A percentile compares a stretch with the other conserved stretches of the same genome.
These are phyloP conservation scores for Patella vulgata DNA, from an alignment of 1,140 invertebrate genomes.

Conservation along the genomic window DNA sequence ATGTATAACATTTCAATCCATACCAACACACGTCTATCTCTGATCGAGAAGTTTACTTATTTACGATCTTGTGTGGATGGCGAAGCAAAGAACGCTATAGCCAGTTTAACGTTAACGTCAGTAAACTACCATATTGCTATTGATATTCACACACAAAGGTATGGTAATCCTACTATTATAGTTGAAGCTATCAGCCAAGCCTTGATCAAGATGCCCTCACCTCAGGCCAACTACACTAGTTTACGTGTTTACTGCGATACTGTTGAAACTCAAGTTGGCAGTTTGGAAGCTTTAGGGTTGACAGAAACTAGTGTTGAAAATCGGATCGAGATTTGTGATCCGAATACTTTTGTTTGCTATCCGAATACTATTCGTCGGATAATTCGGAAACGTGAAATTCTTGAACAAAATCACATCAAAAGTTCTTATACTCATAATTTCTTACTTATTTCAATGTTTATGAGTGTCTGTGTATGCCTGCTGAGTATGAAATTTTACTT, in stretches of 20 bases:
- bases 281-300: neutral
- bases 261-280: conserved; percentile 20
- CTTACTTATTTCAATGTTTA: too few relatives aligned
- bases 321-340: too few relatives aligned
- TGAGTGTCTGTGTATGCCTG: too few relatives aligned
- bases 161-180: conserved; percentile 16
- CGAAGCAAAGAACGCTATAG: conserved; percentile 7
- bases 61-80: conserved; percentile 11
- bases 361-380: too few relatives aligned
- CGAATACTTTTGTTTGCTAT: too few relatives aligned
- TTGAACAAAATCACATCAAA: too few relatives aligned
- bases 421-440: too few relatives aligned
- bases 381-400: too few relatives aligned
- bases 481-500: too few relatives aligned
- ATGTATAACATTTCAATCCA: conserved; percentile 15
- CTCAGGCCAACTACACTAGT: neutral
- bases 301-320: too few relatives aligned
- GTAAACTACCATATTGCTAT: conserved; percentile 19
- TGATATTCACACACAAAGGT: conserved; percentile 14
- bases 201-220: conserved; percentile 13
- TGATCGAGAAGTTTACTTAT: conserved; percentile 22
- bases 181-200: conserved; percentile 14
- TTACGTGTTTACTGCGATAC: conserved; percentile 23
- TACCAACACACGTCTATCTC: conserved; percentile 3
- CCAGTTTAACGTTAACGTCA: conserved; percentile 12